Evolutionary conservation across 1,140 invertebrate species (phyloP), one percentile per base, ranked within the genome.

Genomic region (Drosophila dunni): DNA sequence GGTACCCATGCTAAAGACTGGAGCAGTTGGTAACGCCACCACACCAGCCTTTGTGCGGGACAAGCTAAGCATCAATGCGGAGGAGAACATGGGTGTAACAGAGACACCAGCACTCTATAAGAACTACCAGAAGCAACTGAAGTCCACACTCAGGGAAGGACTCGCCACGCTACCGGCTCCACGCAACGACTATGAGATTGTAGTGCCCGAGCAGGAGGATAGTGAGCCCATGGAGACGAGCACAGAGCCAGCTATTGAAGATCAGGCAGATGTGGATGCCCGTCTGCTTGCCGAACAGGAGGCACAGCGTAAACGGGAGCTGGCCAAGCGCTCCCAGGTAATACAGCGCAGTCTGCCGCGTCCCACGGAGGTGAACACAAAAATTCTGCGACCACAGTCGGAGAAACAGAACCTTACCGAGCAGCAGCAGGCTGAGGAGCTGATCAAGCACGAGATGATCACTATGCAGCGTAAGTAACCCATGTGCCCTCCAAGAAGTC

Each of bases 121-220:
- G 79, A 94, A 94, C 50, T 93, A 95, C 81, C 95, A 96, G 46
- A 95, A 95, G 91, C 95, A 96, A 81, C 93, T 95, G 7, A 96
- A 95, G 84, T 95, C 96, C 50, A 95, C 97, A 46, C 93, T 99
- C 8, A 79, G 88, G 0, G 94, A 95, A 62, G 96, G 96, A 1
- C 93, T 99, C 10, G 95, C 95, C 36, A 93, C 95, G 8, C 93
- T 99, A 62, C 99, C 99, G 4, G 91, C 94, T 29, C 99, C 99
- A 0, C 96, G 96, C 69, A 99, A 99, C 92, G 98, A 99, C 93
- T 99, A 98, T 93, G 98, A 99, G 93, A 99, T 99, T 91, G 98
- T 99, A 45, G 96, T 99, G 8, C 97, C 98, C 0, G 97, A 98
- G 71, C 95, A 97, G 42, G 97, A 98, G 78, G 93, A 94, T 24